phyloP scores from a whole-genome alignment of 23 tunicate species.

The Phallusia fumigata region DNA sequence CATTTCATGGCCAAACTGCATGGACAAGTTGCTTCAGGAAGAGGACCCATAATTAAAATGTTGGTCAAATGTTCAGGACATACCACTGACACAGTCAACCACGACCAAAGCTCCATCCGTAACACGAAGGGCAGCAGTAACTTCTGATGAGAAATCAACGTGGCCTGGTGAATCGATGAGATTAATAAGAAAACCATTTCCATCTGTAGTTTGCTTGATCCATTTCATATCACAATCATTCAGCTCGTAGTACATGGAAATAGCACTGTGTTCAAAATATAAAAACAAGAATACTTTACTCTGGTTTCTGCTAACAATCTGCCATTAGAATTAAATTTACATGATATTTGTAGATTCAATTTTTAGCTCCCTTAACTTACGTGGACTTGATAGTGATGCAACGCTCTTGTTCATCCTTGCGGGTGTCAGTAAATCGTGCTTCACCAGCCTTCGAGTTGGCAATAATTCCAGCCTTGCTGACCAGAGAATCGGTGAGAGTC shows the following conservation, averaged over 20 bases:
- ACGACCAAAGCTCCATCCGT: constrained; percentile 99
- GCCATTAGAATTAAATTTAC: not conserved
- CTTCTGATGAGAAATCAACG: constrained; percentile 98
- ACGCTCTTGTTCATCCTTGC: constrained; percentile 98
- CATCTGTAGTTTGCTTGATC: constrained; percentile 71
- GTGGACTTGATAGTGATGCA: constrained; percentile 98
- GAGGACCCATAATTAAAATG: too few relatives aligned
- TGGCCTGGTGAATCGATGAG: constrained; percentile 98
- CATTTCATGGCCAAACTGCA: too few relatives aligned
- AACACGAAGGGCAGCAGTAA: constrained; percentile 98
- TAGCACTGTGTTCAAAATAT: constrained; percentile 52
- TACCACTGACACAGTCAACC: constrained; percentile 97
- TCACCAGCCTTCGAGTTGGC: constrained; percentile 98
- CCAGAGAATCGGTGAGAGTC: constrained; percentile 93
- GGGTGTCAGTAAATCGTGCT: constrained; percentile 96
- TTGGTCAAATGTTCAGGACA: too few relatives aligned
- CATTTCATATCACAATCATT: constrained; percentile 72
- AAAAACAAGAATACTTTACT: not conserved
- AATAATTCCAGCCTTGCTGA: constrained; percentile 98
- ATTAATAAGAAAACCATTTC: constrained; percentile 92
- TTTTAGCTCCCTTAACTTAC: constrained; percentile 30
- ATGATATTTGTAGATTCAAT: not conserved
- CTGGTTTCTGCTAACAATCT: not conserved
- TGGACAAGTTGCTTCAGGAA: too few relatives aligned
- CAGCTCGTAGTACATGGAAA: constrained; percentile 82